Evolutionary conservation across 2,113 vertebrate genomes (phyloP).

Genomic region (Crotalus helleri): DNA sequence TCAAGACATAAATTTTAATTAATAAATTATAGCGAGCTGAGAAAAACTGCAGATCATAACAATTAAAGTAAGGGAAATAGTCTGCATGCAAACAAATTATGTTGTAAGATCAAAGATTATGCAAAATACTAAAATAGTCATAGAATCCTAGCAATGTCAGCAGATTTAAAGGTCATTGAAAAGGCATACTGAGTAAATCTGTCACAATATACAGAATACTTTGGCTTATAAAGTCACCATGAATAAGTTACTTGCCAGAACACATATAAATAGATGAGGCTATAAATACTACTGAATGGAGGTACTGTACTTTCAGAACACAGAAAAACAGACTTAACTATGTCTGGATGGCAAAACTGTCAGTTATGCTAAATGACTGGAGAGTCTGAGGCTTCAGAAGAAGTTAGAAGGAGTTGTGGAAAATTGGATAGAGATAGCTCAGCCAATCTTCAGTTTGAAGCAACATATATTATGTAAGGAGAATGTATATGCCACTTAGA

Average conservation of each 20-base stretch:
- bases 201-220: conserved; percentile 58
- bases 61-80: conserved; percentile 16
- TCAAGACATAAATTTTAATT: not conserved
- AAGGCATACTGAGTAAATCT: conserved; percentile 62
- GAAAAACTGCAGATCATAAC: conserved; percentile 5
- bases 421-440: not conserved
- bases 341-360: not conserved
- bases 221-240: conserved; percentile 63
- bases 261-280: conserved; percentile 48
- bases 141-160: conserved; percentile 57
- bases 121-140: conserved; percentile 61
- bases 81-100: conserved; percentile 26
- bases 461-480: not conserved
- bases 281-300: conserved; percentile 36
- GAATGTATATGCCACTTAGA: not conserved
- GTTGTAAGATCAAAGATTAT: conserved; percentile 54
- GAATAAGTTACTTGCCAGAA: conserved; percentile 59
- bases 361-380: not conserved
- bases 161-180: conserved; percentile 74
- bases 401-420: not conserved
- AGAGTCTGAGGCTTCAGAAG: not conserved
- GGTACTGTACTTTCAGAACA: conserved; percentile 34
- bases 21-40: conserved; percentile 35
- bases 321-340: not conserved
- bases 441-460: not conserved